These are phyloP conservation scores for Pseudolaguvia tuberculata DNA, from an alignment of 2,113 vertebrate species.

Conservation along the genomic window DNA sequence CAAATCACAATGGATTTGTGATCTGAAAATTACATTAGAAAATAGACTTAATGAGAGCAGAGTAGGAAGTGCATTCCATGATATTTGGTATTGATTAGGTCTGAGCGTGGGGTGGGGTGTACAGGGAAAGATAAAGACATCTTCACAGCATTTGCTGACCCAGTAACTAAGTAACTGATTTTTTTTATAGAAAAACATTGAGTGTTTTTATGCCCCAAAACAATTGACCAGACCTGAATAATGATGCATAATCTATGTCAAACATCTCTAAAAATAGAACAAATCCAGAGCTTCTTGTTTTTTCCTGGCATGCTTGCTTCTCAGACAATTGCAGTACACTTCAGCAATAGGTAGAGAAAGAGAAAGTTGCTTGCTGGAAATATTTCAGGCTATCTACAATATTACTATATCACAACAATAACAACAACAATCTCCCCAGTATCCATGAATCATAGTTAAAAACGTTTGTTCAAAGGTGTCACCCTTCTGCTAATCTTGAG, in stretches of 20 bases:
- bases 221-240: neutral
- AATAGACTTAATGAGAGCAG: constrained; percentile 6
- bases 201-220: neutral
- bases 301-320: no score
- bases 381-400: no score
- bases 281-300: no score
- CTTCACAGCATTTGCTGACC: constrained; percentile 32
- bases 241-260: no score
- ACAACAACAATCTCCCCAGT: neutral
- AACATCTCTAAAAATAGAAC: no score
- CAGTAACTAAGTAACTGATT: neutral
- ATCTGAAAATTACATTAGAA: constrained; percentile 48
- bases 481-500: neutral
- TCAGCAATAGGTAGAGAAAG: no score
- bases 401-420: no score
- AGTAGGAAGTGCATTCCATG: constrained; percentile 40
- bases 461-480: neutral
- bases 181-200: neutral
- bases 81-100: constrained; percentile 25
- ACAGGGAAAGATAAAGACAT: neutral
- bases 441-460: neutral
- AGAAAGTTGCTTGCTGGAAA: no score
- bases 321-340: no score
- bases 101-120: constrained; percentile 13
- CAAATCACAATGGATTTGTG: constrained; percentile 50